Evolutionary conservation across 2,888 invertebrate species (phyloP).

Genomic region (Taenaris catops): DNA sequence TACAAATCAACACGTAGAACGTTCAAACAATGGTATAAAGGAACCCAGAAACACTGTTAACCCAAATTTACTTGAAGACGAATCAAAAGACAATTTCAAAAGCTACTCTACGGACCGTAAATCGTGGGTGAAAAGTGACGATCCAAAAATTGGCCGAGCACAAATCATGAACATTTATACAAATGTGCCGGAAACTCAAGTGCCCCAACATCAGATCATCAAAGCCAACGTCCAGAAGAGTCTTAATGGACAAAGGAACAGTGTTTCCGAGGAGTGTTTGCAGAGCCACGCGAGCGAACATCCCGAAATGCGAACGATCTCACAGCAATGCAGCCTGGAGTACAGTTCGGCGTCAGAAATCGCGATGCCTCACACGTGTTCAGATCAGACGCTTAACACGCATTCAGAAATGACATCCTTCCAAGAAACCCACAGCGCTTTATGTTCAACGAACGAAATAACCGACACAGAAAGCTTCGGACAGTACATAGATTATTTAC

Average conservation of each 20-base stretch:
- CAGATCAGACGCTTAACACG: slow-evolving; percentile 71
- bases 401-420: slow-evolving; percentile 70
- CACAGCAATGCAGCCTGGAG: slow-evolving; percentile 85
- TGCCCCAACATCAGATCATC: slow-evolving; percentile 80
- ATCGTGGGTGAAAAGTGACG: slow-evolving; percentile 57
- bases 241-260: slow-evolving; percentile 54
- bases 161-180: slow-evolving; percentile 82
- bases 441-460: slow-evolving; percentile 72
- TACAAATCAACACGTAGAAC: slow-evolving; percentile 87
- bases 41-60: slow-evolving; percentile 79
- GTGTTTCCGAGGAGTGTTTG: slow-evolving; percentile 67
- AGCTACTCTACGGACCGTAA: slow-evolving; percentile 57
- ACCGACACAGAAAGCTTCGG: slow-evolving; percentile 75
- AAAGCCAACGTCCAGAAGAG: slow-evolving; percentile 52
- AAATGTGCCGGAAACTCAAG: slow-evolving; percentile 81
- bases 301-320: slow-evolving; percentile 82
- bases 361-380: slow-evolving; percentile 72
- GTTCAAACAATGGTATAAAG: slow-evolving; percentile 73
- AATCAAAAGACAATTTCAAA: slow-evolving; percentile 78
- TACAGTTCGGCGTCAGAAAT: slow-evolving; percentile 82
- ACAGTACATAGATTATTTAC: slow-evolving; percentile 68
- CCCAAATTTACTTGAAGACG: slow-evolving; percentile 83
- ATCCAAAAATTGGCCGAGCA: slow-evolving; percentile 48
- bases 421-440: slow-evolving; percentile 69
- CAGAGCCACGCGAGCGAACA: slow-evolving; percentile 60